These are phyloP conservation scores for Sarcophaga carnaria DNA, from an alignment of 2,888 invertebrate genomes.

Conservation along the genomic window DNA sequence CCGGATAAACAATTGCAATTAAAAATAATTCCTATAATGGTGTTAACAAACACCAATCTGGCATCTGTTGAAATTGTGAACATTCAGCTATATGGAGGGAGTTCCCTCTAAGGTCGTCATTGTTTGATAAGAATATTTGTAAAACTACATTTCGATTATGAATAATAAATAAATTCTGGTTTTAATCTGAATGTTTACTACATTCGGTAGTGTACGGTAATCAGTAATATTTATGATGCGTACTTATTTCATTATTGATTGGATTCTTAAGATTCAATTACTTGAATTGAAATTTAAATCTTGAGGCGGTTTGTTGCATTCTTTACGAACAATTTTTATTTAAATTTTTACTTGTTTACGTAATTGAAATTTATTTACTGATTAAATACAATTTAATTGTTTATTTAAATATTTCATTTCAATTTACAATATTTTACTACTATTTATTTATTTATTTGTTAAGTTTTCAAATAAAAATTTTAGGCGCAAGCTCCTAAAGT, in stretches of 20 bases:
- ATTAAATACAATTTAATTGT: constrained; percentile 16
- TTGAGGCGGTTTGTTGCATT: background rate
- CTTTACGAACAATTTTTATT: background rate
- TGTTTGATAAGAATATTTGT: too few species aligned
- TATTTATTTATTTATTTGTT: constrained; percentile 7
- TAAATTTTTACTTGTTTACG: constrained; percentile 3
- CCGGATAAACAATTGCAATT: too few species aligned
- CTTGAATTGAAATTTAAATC: constrained; percentile 12
- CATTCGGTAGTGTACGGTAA: background rate
- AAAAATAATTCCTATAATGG: too few species aligned
- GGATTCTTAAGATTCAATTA: background rate
- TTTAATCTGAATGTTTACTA: background rate
- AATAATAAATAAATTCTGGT: background rate
- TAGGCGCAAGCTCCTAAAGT: constrained; percentile 32
- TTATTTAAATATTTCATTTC: constrained; percentile 9
- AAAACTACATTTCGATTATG: background rate
- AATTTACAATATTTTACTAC: constrained; percentile 22
- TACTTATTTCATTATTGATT: constrained; percentile 15
- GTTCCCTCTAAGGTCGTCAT: too few species aligned
- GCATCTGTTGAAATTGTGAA: too few species aligned
- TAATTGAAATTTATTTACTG: constrained; percentile 12
- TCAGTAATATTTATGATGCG: background rate
- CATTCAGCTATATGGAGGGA: too few species aligned
- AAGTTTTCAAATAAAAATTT: constrained; percentile 18
- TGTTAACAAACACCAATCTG: too few species aligned